A percentile compares a stretch with the other conserved stretches of the same genome.
Evolutionary conservation across 2,797 vertebrate species (phyloP).

Genomic region (Macropodus opercularis): DNA sequence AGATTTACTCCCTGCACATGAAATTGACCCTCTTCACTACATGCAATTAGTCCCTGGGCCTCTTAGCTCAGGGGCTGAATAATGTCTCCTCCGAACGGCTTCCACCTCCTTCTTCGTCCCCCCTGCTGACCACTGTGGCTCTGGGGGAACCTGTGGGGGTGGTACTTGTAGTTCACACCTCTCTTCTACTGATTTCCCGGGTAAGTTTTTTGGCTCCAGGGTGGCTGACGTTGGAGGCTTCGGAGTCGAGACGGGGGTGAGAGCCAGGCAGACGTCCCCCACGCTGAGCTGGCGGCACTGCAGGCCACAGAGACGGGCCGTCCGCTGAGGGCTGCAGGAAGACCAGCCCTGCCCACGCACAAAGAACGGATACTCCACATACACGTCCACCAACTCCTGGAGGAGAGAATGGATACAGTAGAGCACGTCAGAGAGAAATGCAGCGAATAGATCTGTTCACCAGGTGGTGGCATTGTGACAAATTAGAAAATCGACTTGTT

Average conservation of each 20-base stretch:
- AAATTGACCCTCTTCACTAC: slow-evolving; percentile 18
- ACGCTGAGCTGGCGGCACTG: slow-evolving; percentile 79
- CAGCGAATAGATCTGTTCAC: slow-evolving; percentile 7
- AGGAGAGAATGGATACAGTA: slow-evolving; percentile 4
- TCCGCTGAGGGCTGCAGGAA: slow-evolving; percentile 80
- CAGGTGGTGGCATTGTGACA: slow-evolving; percentile 21
- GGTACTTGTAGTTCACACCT: slow-evolving; percentile 12
- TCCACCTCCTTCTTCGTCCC: slow-evolving; percentile 24
- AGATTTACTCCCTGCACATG: slow-evolving; percentile 21
- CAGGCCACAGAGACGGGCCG: slow-evolving; percentile 76
- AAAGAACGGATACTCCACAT: slow-evolving; percentile 81
- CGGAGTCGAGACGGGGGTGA: slow-evolving; percentile 67
- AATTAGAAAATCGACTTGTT: no score
- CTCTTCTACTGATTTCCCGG: slow-evolving; percentile 14
- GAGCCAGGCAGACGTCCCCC: slow-evolving; percentile 82
- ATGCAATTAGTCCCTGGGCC: slow-evolving; percentile 38
- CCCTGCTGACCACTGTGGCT: slow-evolving; percentile 9
- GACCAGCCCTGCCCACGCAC: slow-evolving; percentile 81
- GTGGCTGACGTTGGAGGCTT: slow-evolving; percentile 1
- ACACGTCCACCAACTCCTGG: slow-evolving; percentile 81
- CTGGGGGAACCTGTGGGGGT: neutral
- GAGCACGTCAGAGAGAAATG: slow-evolving; percentile 9
- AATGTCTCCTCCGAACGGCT: slow-evolving; percentile 69
- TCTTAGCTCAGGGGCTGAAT: slow-evolving; percentile 75
- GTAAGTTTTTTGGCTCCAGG: slow-evolving; percentile 7